These are phyloP conservation scores for Hepsetus odoe DNA, from an alignment of 2,113 vertebrate species.

Conservation along the genomic window DNA sequence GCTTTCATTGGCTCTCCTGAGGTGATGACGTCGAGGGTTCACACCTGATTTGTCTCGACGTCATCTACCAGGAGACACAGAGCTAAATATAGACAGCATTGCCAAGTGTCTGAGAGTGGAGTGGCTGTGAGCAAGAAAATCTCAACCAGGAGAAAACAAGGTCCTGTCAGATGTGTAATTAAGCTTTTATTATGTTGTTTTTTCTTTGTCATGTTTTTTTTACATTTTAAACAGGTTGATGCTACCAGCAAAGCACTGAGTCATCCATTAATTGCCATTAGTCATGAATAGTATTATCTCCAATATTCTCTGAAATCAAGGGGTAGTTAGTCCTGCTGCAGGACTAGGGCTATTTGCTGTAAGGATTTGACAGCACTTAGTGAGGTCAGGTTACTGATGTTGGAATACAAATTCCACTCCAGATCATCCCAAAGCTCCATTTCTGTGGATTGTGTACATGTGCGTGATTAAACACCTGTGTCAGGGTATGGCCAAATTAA, in stretches of 20 bases:
- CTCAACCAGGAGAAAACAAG: slow-evolving; percentile 2
- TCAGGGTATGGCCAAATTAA: too few species aligned
- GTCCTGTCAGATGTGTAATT: background rate
- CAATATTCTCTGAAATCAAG: too few species aligned
- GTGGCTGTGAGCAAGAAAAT: background rate
- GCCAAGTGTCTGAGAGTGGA: slow-evolving; percentile 9
- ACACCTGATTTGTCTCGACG: slow-evolving; percentile 61
- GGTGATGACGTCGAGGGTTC: slow-evolving; percentile 61
- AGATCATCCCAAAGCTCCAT: too few species aligned
- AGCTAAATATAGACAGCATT: slow-evolving; percentile 25
- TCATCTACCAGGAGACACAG: slow-evolving; percentile 43
- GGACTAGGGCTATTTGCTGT: too few species aligned
- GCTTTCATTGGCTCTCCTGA: slow-evolving; percentile 28
- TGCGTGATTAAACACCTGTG: too few species aligned
- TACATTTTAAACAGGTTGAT: background rate
- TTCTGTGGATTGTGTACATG: too few species aligned
- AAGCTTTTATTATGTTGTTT: too few species aligned
- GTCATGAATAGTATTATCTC: background rate
- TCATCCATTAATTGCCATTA: background rate
- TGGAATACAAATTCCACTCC: too few species aligned
- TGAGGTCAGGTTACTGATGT: too few species aligned
- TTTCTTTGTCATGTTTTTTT: background rate
- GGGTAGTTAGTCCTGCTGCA: too few species aligned
- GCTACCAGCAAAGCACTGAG: background rate
- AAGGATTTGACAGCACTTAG: too few species aligned